Conservation (phyloP, 2,888 invertebrate genomes). For the Trichogramma dendrolimi region DNA sequence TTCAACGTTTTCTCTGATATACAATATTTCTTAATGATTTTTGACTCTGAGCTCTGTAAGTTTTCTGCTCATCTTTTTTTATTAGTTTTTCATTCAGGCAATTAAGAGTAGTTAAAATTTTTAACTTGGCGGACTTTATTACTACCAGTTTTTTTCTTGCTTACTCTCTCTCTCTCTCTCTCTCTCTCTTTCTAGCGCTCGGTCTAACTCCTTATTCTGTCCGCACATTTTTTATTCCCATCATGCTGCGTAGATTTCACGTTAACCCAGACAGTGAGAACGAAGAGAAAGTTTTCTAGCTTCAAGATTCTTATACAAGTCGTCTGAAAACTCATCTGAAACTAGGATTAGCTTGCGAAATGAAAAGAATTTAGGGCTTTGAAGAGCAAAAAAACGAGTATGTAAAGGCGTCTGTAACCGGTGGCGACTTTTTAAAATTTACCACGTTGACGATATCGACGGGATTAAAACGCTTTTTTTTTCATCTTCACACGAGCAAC, state of each 20-base stretch:
- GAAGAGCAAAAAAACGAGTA: too few relatives aligned
- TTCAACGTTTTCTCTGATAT: too few relatives aligned
- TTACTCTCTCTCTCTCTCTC: too few relatives aligned
- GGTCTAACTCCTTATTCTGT: neutral
- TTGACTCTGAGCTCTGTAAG: too few relatives aligned
- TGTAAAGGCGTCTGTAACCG: constrained; percentile 5
- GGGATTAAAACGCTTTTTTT: constrained; percentile 22
- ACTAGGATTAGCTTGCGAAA: constrained; percentile 43
- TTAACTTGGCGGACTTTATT: too few relatives aligned
- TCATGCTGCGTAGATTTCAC: constrained; percentile 31
- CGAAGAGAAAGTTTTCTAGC: constrained; percentile 24
- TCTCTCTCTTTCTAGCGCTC: neutral
- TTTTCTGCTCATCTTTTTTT: too few relatives aligned
- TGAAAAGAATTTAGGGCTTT: constrained; percentile 21
- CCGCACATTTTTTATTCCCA: constrained; percentile 16
- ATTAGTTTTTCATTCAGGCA: too few relatives aligned
- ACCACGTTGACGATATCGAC: constrained; percentile 27
- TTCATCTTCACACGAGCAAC: too few relatives aligned
- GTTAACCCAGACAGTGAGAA: constrained; percentile 37
- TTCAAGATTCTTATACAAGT: constrained; percentile 41
- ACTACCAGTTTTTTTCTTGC: too few relatives aligned
- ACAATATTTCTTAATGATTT: too few relatives aligned
- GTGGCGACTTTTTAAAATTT: constrained; percentile 14
- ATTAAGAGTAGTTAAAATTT: too few relatives aligned
- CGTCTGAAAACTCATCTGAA: constrained; percentile 46